Evolutionary conservation across 2,797 vertebrate species (phyloP).

Genomic region (Diceros bicornis): DNA sequence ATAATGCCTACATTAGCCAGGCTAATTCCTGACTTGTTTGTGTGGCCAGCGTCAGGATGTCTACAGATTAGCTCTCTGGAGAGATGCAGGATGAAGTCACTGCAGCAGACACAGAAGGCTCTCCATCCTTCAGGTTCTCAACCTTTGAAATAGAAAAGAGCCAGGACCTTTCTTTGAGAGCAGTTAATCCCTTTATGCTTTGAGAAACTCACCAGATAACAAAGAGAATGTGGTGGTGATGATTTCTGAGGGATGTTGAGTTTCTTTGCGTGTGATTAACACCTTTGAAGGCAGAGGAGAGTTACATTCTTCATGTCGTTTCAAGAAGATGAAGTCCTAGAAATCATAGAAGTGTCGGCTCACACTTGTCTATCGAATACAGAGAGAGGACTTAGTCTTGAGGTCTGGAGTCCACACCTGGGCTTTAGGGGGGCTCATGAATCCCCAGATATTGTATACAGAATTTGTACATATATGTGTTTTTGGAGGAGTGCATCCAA

Average conservation of each 20-base stretch:
- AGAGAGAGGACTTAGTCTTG: neutral
- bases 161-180: conserved; percentile 28
- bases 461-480: neutral
- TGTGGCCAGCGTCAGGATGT: conserved; percentile 59
- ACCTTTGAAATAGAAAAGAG: conserved; percentile 50
- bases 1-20: neutral
- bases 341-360: conserved; percentile 11
- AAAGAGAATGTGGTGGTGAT: conserved; percentile 24
- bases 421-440: neutral
- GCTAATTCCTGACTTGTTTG: conserved; percentile 62
- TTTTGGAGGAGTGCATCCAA: neutral
- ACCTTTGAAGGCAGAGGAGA: neutral
- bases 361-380: neutral
- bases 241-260: conserved; percentile 13
- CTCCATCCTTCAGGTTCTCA: conserved; percentile 44
- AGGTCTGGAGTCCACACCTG: neutral
- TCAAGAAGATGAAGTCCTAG: neutral
- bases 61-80: conserved; percentile 75
- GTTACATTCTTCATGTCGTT: neutral
- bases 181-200: conserved; percentile 40
- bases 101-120: neutral
- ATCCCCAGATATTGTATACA: neutral
- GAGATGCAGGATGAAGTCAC: conserved; percentile 57
- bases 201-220: conserved; percentile 36
- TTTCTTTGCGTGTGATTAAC: neutral